Base-by-base conservation (phyloP, 2,888 invertebrate species). In the Sminthurinus aureus region DNA sequence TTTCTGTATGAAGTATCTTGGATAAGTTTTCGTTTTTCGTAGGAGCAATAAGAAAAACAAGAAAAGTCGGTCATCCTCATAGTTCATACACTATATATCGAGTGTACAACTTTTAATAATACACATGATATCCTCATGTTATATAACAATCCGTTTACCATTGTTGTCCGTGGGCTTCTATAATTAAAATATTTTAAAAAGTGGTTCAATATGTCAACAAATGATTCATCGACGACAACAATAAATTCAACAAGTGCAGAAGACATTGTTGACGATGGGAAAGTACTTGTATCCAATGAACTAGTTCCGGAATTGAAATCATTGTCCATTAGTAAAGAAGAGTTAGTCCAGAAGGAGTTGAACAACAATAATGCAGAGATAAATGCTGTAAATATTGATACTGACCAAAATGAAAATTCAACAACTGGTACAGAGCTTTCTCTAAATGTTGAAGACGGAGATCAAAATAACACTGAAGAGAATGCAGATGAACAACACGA, bases 381-480 rank as follows among this genome's bases (percentile, higher is more conserved):
- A 9, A 51, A 64, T 22, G 58, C 12, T 3, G 20, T 11, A 64
- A 58, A 58, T 52, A 13, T 18, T 58, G 24, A 13, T 12, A n/a
- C 24, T 74, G 77, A 77, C 22, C 20, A 58, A 12, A 77, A 77
- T 64, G 64, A 77, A 51, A 77, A 58, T 24, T 15, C 58, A 9
- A 58, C 58, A 58, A 58, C 15, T 58, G 58, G 18, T n/a, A 18
- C 18, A 58, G 58, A 58, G 9, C 13, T 15, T 71, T 20, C n/a
- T 71, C 71, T 1, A 13, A 15, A n/a, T 3, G n/a, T 71, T 4
- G 26, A 58, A 18, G 58, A 58, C 13, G 15, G 18, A 58, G 58
- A 2, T 2, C 58, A 38, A 38, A 38, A 38, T 6, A 38, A 6
- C 38, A 38, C 38, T 38, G 38, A 38, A 38, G 51, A 64, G 24